Conservation (phyloP, 2,888 invertebrate genomes). For the Sphinx pinastri region DNA sequence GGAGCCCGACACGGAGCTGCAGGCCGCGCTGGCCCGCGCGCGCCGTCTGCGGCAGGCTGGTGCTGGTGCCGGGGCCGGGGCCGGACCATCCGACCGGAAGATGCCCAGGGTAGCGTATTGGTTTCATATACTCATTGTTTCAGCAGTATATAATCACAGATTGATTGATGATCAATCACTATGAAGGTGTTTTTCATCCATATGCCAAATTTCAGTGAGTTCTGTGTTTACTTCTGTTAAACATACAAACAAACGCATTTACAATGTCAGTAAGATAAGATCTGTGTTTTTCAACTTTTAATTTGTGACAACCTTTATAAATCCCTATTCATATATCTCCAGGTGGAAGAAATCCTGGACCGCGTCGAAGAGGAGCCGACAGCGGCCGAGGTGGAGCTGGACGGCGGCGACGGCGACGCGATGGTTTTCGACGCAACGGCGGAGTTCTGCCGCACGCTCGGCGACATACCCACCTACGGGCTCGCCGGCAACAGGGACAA, state of each 20-base stretch:
- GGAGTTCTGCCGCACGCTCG: conserved; percentile 97
- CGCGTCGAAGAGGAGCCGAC: conserved; percentile 84
- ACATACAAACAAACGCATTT: too few relatives aligned
- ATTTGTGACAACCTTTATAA: neutral
- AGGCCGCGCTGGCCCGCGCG: conserved; percentile 89
- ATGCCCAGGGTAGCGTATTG: conserved; percentile 56
- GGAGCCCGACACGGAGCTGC: conserved; percentile 89
- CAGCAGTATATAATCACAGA: too few relatives aligned
- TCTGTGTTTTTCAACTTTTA: too few relatives aligned
- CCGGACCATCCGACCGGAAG: too few relatives aligned
- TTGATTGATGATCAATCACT: too few relatives aligned
- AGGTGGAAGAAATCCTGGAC: conserved; percentile 74
- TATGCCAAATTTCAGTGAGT: too few relatives aligned
- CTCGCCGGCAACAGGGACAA: conserved; percentile 95
- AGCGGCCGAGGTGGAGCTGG: conserved; percentile 69
- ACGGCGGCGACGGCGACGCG: conserved; percentile 82
- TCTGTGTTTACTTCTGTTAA: too few relatives aligned
- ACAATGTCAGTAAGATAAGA: too few relatives aligned
- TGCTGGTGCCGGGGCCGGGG: conserved; percentile 24
- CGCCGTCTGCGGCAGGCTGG: conserved; percentile 85
- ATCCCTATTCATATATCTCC: conserved; percentile 27
- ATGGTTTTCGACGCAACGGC: conserved; percentile 97
- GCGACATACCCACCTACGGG: conserved; percentile 97
- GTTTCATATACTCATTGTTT: too few relatives aligned
- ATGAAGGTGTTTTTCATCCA: too few relatives aligned